Evolutionary conservation across 1,140 invertebrate genomes (phyloP).

Genomic region (Drosophila pallidifrons): DNA sequence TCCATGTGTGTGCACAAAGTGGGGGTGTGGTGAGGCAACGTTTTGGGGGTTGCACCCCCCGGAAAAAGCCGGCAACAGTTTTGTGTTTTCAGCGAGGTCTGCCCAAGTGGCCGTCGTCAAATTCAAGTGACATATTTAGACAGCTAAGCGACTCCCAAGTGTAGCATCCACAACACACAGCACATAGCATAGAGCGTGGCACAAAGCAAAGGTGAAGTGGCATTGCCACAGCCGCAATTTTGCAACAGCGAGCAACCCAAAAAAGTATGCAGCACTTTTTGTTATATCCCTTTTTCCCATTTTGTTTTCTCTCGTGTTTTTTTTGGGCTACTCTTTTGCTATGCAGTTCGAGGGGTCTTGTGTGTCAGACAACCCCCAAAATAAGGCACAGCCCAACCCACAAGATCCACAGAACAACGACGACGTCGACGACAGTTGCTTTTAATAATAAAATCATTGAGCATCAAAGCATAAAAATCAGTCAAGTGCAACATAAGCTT

Average conservation of each 20-base stretch:
- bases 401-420: slow-evolving; percentile 5
- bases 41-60: slow-evolving; percentile 11
- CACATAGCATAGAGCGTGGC: slow-evolving; percentile 7
- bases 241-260: slow-evolving; percentile 37
- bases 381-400: slow-evolving; percentile 30
- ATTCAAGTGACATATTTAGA: slow-evolving; percentile 84
- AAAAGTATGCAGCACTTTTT: slow-evolving; percentile 47
- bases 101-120: slow-evolving; percentile 79
- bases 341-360: slow-evolving; percentile 37
- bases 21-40: slow-evolving; percentile 32
- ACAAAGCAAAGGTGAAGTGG: slow-evolving; percentile 71
- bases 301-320: slow-evolving; percentile 1
- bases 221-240: slow-evolving; percentile 66
- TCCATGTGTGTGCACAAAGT: slow-evolving; percentile 31
- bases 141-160: slow-evolving; percentile 81
- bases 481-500: slow-evolving; percentile 83
- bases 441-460: slow-evolving; percentile 84
- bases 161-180: slow-evolving; percentile 44
- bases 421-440: slow-evolving; percentile 68
- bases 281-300: slow-evolving; percentile 28
- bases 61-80: slow-evolving; percentile 65
- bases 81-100: slow-evolving; percentile 23
- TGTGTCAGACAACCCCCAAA: slow-evolving; percentile 43
- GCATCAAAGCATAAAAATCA: slow-evolving; percentile 83
- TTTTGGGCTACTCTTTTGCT: slow-evolving; percentile 3